Evolutionary conservation across 2,888 invertebrate species (phyloP).

Genomic region (Baccha elongata): DNA sequence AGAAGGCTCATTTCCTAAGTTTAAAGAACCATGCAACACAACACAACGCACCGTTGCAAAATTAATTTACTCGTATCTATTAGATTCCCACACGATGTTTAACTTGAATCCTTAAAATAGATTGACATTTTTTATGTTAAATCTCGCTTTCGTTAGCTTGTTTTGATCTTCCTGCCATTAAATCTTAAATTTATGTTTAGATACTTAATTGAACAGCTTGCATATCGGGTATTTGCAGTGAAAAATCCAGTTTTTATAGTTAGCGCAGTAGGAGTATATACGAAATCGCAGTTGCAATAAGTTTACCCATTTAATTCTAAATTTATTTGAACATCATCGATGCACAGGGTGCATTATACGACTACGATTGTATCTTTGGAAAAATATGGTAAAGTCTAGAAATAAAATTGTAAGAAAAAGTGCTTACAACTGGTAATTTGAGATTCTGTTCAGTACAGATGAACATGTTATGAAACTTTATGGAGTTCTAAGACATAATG

Average conservation of each 20-base stretch:
- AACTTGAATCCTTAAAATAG: background rate
- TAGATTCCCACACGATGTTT: background rate
- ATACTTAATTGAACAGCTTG: constrained; percentile 65
- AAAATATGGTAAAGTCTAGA: constrained; percentile 16
- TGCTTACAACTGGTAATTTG: constrained; percentile 22
- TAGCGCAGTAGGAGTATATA: background rate
- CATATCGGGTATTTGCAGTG: background rate
- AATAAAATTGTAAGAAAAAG: constrained; percentile 14
- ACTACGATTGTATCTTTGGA: constrained; percentile 48
- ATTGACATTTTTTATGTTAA: constrained; percentile 34
- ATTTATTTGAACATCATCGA: constrained; percentile 53
- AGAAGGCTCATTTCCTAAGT: constrained; percentile 39
- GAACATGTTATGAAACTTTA: too few relatives aligned
- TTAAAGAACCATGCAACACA: constrained; percentile 34
- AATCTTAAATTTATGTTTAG: constrained; percentile 65
- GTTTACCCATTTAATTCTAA: constrained; percentile 62
- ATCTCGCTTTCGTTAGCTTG: constrained; percentile 60
- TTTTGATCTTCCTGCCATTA: constrained; percentile 51
- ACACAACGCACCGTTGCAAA: background rate
- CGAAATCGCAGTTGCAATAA: constrained; percentile 30
- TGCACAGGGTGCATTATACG: constrained; percentile 21
- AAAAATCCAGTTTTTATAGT: constrained; percentile 40
- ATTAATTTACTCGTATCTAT: constrained; percentile 37
- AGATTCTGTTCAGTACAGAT: background rate
- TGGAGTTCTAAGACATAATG: too few relatives aligned